Conservation (phyloP, 2,888 invertebrate species). For the Sipha maydis region DNA sequence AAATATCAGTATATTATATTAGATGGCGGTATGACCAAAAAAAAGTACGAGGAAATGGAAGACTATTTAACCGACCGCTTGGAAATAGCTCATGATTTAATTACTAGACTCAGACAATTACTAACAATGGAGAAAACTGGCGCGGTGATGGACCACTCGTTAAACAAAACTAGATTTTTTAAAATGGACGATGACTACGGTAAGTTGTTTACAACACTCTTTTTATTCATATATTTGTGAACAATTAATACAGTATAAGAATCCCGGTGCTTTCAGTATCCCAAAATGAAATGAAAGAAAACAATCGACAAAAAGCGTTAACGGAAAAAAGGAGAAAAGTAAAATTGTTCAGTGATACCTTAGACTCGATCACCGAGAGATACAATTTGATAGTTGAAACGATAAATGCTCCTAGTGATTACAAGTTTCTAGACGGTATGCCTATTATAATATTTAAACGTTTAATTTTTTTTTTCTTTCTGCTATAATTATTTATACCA, state of each 20-base stretch:
- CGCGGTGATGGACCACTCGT: conserved; percentile 47
- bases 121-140: conserved; percentile 53
- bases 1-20: not conserved
- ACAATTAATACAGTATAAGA: not conserved
- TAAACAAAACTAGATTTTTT: conserved; percentile 50
- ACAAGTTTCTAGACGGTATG: conserved; percentile 50
- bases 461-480: not conserved
- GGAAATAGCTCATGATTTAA: conserved; percentile 23
- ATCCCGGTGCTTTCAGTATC: not conserved
- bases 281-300: conserved; percentile 21
- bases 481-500: not conserved
- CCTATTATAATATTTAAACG: not conserved
- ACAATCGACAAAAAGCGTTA: conserved; percentile 25
- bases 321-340: conserved; percentile 36
- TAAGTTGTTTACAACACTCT: not conserved
- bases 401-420: conserved; percentile 50
- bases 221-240: not conserved
- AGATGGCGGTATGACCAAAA: not conserved
- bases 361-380: conserved; percentile 26
- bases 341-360: conserved; percentile 3
- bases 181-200: conserved; percentile 15
- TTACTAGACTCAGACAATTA: conserved; percentile 36
- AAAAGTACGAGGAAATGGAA: conserved; percentile 7
- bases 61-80: conserved; percentile 22
- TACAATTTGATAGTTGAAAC: conserved; percentile 31